phyloP scores from a whole-genome alignment of 2,113 vertebrate species.

The Zosterops lateralis region DNA sequence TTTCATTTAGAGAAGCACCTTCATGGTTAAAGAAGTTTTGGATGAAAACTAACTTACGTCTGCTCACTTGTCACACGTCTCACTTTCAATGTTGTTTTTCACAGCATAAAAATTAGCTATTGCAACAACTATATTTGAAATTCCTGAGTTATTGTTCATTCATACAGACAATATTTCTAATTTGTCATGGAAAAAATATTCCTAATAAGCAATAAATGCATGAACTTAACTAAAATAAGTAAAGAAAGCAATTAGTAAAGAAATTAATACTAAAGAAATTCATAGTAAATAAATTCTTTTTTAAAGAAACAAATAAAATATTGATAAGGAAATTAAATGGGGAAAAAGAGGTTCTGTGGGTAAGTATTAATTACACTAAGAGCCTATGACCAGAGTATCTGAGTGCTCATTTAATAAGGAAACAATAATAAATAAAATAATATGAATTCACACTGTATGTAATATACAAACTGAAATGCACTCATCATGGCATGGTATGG shows the following conservation, averaged over 20 bases:
- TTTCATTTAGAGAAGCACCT: neutral
- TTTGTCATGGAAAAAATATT: neutral
- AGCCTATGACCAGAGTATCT: neutral
- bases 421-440: neutral
- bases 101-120: neutral
- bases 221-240: neutral
- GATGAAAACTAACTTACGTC: neutral
- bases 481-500: neutral
- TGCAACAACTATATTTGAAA: neutral
- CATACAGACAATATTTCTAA: neutral
- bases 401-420: neutral
- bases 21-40: neutral
- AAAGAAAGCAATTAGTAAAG: neutral
- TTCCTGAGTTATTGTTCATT: neutral
- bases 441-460: neutral
- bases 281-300: accelerated
- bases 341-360: accelerated
- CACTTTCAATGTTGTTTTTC: neutral
- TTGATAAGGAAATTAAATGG: neutral
- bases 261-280: neutral
- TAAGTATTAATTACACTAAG: neutral
- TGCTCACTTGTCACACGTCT: accelerated
- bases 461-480: neutral
- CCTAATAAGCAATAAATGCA: neutral
- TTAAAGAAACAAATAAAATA: neutral